Evolutionary conservation across 2,888 invertebrate genomes (phyloP).

Genomic region (Acleris emargana): DNA sequence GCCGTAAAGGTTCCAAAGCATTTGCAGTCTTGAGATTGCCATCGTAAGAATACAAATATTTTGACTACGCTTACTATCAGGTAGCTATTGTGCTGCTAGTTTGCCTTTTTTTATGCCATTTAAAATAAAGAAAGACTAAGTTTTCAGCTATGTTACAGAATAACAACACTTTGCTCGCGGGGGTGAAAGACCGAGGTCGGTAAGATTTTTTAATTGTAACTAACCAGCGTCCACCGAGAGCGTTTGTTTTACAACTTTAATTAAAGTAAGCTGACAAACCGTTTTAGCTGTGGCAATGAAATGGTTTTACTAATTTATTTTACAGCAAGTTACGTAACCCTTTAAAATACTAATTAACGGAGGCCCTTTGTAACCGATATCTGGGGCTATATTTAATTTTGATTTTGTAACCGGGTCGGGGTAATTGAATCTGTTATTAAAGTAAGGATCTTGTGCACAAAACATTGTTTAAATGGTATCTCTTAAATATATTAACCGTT

Average conservation of each 20-base stretch:
- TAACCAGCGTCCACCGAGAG: constrained; percentile 21
- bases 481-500: no score
- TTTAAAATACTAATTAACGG: constrained; percentile 34
- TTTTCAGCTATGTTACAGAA: no score
- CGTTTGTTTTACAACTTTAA: constrained; percentile 48
- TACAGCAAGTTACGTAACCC: constrained; percentile 21
- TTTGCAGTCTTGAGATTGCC: no score
- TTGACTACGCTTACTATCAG: no score
- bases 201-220: constrained; percentile 8
- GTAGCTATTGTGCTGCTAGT: no score
- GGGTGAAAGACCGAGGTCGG: not conserved
- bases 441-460: no score
- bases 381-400: constrained; percentile 22
- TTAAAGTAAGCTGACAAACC: constrained; percentile 47
- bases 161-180: not conserved
- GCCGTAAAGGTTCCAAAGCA: no score
- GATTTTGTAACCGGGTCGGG: constrained; percentile 10
- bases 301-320: constrained; percentile 53
- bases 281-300: constrained; percentile 46
- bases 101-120: no score
- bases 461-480: no score
- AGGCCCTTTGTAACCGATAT: constrained; percentile 28
- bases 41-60: no score
- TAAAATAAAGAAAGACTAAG: no score
- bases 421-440: no score